A percentile compares a stretch with the other conserved stretches of the same genome.
Evolutionary conservation across 2,113 vertebrate species (phyloP).

Genomic region (Calidris pugnax): DNA sequence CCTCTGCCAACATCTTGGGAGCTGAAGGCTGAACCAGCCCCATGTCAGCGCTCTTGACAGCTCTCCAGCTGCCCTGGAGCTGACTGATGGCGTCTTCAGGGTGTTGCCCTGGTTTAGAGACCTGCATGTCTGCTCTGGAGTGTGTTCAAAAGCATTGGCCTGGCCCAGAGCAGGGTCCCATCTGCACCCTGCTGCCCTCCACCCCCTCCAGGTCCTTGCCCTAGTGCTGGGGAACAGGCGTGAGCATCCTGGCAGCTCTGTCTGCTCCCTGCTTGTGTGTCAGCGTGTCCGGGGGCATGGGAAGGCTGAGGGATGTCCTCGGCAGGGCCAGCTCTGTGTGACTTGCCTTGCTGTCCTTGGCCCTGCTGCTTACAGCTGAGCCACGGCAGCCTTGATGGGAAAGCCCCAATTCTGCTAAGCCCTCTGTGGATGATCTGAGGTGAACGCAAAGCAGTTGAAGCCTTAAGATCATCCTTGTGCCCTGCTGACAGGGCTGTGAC

Average conservation of each 20-base stretch:
- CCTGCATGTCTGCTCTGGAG: background rate
- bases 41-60: background rate
- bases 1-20: background rate
- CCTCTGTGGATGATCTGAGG: rapidly evolving
- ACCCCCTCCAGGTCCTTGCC: rapidly evolving
- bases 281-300: rapidly evolving
- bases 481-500: background rate
- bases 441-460: background rate
- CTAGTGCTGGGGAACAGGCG: background rate
- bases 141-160: background rate
- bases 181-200: background rate
- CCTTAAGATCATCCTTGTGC: background rate
- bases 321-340: background rate
- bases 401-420: background rate
- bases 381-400: background rate
- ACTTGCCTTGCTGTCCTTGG: background rate
- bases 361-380: background rate
- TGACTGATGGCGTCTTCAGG: background rate
- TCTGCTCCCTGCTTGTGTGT: background rate
- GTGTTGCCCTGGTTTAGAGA: background rate
- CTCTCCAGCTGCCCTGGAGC: background rate
- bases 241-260: background rate
- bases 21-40: background rate
- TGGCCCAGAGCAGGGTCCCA: background rate
- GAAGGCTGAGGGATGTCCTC: background rate